Conservation (phyloP, 2,888 invertebrate species). For the Volucella bombylans region DNA sequence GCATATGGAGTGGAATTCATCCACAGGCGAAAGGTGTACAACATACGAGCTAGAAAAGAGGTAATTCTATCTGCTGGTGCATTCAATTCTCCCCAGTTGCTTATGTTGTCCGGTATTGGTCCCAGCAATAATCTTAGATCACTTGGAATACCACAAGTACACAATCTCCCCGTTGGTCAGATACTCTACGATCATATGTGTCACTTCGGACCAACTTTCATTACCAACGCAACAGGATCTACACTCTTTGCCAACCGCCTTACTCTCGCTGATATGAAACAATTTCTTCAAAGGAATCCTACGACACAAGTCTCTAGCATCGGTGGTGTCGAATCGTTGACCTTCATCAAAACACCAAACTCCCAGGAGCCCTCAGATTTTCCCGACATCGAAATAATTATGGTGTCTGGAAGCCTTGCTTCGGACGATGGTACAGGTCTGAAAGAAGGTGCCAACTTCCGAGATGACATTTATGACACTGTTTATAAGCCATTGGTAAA, state of each 20-base stretch:
- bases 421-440: slow-evolving; percentile 85
- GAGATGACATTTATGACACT: slow-evolving; percentile 84
- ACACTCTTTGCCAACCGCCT: slow-evolving; percentile 74
- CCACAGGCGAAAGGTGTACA: slow-evolving; percentile 83
- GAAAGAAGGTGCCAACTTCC: slow-evolving; percentile 84
- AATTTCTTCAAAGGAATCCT: slow-evolving; percentile 77
- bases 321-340: slow-evolving; percentile 87
- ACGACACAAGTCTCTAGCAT: slow-evolving; percentile 83
- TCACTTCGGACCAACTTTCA: slow-evolving; percentile 81
- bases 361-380: slow-evolving; percentile 85
- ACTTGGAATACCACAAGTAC: slow-evolving; percentile 85
- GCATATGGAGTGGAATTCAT: slow-evolving; percentile 88
- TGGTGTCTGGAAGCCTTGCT: slow-evolving; percentile 85
- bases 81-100: slow-evolving; percentile 93
- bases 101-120: slow-evolving; percentile 92
- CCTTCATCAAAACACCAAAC: slow-evolving; percentile 85
- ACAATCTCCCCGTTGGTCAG: slow-evolving; percentile 87
- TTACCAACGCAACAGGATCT: slow-evolving; percentile 79
- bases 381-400: slow-evolving; percentile 87
- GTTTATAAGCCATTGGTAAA: slow-evolving; percentile 84
- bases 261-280: slow-evolving; percentile 67
- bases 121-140: slow-evolving; percentile 84
- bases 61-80: slow-evolving; percentile 93
- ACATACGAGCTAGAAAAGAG: slow-evolving; percentile 87
- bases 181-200: slow-evolving; percentile 85